phyloP scores from a whole-genome alignment of 1,140 invertebrate species.

The Neotoxoptera formosana region DNA sequence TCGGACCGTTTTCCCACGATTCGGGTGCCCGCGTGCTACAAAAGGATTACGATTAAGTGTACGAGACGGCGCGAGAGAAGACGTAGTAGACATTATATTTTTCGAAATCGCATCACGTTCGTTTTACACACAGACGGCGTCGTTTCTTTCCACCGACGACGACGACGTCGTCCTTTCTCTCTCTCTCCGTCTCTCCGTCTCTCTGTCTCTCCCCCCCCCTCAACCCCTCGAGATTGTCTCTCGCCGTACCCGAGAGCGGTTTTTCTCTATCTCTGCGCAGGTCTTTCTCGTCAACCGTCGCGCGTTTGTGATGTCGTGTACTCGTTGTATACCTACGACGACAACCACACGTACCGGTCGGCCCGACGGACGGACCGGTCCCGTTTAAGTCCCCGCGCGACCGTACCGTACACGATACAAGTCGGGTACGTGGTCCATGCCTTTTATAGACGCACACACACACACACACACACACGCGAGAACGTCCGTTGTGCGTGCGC shows the following conservation, averaged over 20 bases:
- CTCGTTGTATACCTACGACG: no score
- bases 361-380: neutral
- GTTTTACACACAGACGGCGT: neutral
- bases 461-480: no score
- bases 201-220: neutral
- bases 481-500: neutral
- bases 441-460: constrained; percentile 39
- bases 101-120: constrained; percentile 55
- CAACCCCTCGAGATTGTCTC: neutral
- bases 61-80: neutral
- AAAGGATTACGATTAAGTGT: constrained; percentile 19
- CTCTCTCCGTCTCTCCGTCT: neutral
- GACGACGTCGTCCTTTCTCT: neutral
- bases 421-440: neutral
- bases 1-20: constrained; percentile 50
- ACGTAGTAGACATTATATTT: constrained; percentile 29
- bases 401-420: neutral
- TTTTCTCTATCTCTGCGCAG: neutral
- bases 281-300: constrained; percentile 11
- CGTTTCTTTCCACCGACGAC: neutral
- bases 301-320: neutral
- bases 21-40: constrained; percentile 8
- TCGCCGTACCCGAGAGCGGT: neutral
- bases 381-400: constrained; percentile 24
- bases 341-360: neutral